Evolutionary conservation across 1,140 invertebrate genomes (phyloP).

Genomic region (Drosophila willistoni): DNA sequence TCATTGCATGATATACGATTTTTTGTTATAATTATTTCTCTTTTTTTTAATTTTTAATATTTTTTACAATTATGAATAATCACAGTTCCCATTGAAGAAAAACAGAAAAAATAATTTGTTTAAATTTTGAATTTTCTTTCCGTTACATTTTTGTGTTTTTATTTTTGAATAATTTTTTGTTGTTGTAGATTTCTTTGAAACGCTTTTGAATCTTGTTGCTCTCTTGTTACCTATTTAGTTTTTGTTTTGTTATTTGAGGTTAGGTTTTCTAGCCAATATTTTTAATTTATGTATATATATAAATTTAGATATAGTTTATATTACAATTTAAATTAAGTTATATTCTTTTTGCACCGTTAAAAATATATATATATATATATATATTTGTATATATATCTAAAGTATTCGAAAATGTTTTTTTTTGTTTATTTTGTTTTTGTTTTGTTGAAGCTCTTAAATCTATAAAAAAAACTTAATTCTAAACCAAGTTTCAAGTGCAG

Average conservation of each 20-base stretch:
- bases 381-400: slow-evolving; percentile 14
- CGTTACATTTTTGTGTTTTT: slow-evolving; percentile 12
- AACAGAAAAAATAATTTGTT: slow-evolving; percentile 63
- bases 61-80: slow-evolving; percentile 70
- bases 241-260: slow-evolving; percentile 32
- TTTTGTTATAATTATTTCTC: slow-evolving; percentile 26
- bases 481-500: slow-evolving; percentile 62
- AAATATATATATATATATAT: slow-evolving; percentile 27
- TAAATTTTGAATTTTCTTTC: slow-evolving; percentile 66
- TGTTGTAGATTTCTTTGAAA: slow-evolving; percentile 64
- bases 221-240: not conserved
- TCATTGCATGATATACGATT: slow-evolving; percentile 58
- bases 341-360: slow-evolving; percentile 47
- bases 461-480: slow-evolving; percentile 45
- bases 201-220: slow-evolving; percentile 56
- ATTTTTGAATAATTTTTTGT: slow-evolving; percentile 26
- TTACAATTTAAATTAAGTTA: slow-evolving; percentile 51
- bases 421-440: not conserved
- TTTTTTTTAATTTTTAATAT: slow-evolving; percentile 39
- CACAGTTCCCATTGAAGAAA: slow-evolving; percentile 77
- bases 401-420: slow-evolving; percentile 39
- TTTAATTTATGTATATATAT: slow-evolving; percentile 31
- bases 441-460: slow-evolving; percentile 35
- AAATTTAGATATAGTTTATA: slow-evolving; percentile 34
- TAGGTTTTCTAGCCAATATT: slow-evolving; percentile 33